These are phyloP conservation scores for Sarcophaga bullata DNA, from an alignment of 1,140 invertebrate genomes.

Conservation along the genomic window DNA sequence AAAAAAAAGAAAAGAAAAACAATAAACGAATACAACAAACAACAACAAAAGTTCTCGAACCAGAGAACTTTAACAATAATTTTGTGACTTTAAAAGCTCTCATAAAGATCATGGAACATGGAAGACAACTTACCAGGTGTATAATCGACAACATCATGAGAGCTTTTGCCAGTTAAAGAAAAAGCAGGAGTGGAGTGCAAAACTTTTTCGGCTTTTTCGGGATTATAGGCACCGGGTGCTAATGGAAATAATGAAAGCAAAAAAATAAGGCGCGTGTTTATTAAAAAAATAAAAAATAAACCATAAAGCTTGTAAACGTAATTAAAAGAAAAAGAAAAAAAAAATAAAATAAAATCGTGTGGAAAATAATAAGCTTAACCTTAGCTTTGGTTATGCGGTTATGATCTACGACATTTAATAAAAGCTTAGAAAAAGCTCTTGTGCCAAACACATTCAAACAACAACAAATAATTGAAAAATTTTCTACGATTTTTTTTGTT, in stretches of 20 bases:
- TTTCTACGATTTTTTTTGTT: too few species aligned
- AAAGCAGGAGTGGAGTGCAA: conserved; percentile 72
- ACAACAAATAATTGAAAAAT: too few species aligned
- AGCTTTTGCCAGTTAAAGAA: conserved; percentile 49
- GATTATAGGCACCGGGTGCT: conserved; percentile 71
- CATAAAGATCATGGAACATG: not conserved
- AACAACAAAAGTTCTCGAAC: not conserved
- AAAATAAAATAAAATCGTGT: not conserved
- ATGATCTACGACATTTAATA: not conserved
- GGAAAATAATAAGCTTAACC: not conserved
- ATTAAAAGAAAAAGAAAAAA: not conserved
- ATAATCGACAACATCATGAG: conserved; percentile 39
- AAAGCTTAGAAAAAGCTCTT: not conserved
- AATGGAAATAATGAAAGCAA: conserved; percentile 39
- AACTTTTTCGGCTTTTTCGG: conserved; percentile 70
- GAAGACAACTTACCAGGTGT: conserved; percentile 51
- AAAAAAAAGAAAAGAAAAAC: not conserved
- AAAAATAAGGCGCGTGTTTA: conserved; percentile 32
- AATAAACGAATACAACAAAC: not conserved
- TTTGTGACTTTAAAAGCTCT: not conserved
- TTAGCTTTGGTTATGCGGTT: not conserved
- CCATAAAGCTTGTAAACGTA: not conserved
- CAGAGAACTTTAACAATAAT: not conserved
- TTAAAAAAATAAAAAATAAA: conserved; percentile 48
- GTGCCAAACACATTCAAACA: conserved; percentile 9